Base-by-base conservation (phyloP, 2,797 vertebrate genomes). In the Pantherophis alleghaniensis region DNA sequence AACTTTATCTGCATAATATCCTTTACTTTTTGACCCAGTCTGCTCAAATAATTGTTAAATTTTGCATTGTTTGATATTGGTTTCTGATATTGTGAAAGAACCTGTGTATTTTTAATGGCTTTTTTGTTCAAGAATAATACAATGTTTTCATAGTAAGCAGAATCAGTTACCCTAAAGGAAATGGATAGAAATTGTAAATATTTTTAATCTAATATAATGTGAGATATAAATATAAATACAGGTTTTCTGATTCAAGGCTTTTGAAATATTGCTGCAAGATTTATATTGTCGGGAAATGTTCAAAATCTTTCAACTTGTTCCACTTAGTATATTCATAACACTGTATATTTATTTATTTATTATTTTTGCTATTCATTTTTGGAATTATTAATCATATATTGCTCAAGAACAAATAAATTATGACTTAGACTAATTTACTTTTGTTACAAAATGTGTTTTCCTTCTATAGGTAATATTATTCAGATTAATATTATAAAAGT, bases 381-480 rank as follows among this genome's bases (percentile, higher is more conserved):
- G 22, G 5, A 94, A 5, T 74, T 69, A 91, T 57, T 88, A 32
- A 47, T 95, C 20, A 59, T 93, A 37, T 79, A 63, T 79, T 96
- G 95, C 94, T 94, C 89, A 94, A 24, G 16, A 90, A 42, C 13
- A 89, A 53, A 11, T 93, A 95, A 96, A 95, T 94, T 92, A 96
- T 91, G 94, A 93, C 95, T 93, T 91, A 95, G 26, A 94, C 37
- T 4, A 93, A 95, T 55, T 14, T 94, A 53, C 0, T 47, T 47
- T 26, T 95, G 94, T 79, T 94, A 96, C 93, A 94, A 94, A 94
- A 96, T 94, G 32, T 61, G 69, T 94, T 95, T 96, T 95, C 63
- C 28, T 95, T 87, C 92, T 94, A 79, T 53, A 92, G 91, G 13
- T 12, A 90, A 3, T 93, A 88, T 66, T 51, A 18, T 94, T 93